A percentile compares a stretch with the other conserved stretches of the same genome.
These are phyloP conservation scores for Mechanitis mazaeus DNA, from an alignment of 2,888 invertebrate genomes.

Conservation along the genomic window DNA sequence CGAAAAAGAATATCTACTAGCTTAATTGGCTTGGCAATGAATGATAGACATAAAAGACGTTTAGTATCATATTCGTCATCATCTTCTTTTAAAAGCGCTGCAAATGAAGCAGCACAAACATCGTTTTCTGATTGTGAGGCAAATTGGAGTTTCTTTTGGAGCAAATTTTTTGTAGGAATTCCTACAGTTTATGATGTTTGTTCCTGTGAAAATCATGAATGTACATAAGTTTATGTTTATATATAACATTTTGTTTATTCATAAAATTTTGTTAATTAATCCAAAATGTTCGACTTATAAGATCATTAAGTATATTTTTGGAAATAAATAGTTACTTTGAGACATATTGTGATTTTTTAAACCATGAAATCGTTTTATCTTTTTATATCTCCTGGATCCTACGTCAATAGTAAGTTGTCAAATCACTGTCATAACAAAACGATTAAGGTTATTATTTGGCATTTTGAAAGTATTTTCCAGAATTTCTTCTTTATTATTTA, in stretches of 20 bases:
- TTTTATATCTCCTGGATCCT: background rate
- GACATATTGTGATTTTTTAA: too few relatives aligned
- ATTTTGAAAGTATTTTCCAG: background rate
- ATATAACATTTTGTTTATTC: background rate
- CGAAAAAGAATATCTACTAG: constrained; percentile 4
- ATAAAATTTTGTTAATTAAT: background rate
- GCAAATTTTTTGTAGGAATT: constrained; percentile 12
- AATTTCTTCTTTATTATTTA: background rate
- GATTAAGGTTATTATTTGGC: background rate
- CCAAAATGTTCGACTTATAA: too few relatives aligned
- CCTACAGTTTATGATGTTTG: constrained; percentile 15
- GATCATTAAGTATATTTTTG: too few relatives aligned
- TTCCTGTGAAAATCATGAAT: constrained; percentile 12
- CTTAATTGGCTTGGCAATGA: background rate
- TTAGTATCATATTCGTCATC: constrained; percentile 5
- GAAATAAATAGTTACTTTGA: too few relatives aligned
- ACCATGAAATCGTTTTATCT: background rate
- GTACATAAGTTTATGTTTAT: too few relatives aligned
- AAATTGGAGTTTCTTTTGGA: constrained; percentile 11
- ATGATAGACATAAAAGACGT: constrained; percentile 6
- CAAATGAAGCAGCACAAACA: constrained; percentile 3
- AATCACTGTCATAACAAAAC: background rate
- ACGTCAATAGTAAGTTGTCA: background rate
- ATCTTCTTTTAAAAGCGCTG: background rate
- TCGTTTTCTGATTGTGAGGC: constrained; percentile 13